Base-by-base conservation (phyloP, 2,113 vertebrate genomes). In the Holacanthus passer region DNA sequence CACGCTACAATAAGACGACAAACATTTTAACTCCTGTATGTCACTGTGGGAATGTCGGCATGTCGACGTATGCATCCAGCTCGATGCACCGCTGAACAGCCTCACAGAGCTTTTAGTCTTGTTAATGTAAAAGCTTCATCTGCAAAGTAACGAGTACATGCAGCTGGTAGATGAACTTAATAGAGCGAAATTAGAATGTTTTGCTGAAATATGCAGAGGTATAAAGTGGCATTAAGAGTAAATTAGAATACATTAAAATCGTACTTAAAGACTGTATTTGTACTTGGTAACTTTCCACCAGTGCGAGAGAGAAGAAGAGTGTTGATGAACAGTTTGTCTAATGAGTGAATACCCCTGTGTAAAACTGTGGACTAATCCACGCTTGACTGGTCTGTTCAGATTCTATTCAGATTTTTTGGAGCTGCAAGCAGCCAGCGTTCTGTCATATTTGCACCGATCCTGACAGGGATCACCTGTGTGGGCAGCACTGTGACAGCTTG, bases 391-490 rank as follows among this genome's bases (percentile, higher is more conserved):
- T 29, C 8, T 52, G 4, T 41, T 70, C 13, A 43, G 22, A 62
- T 60, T 29, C 55, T 58, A 32, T 60, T 73, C 5, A 17, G 56
- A 41, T 55, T 53, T 52, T 37, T 20, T 20, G 20, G 17, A 29
- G 22, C 41, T 60, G 29, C 47, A 53, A 63, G 50, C 48, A 43
- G 32, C 17, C 43, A 31, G 27, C 11, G 27, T 56, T 72, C 52
- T 39, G 43, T 31, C 11, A 58, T 29, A 64, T 72, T 65, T 48
- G 20, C 43, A 22, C 59, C 24, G 66, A 70, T 24, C 13, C 56
- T 27, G 31, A 50, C 43, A 76, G 77, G 53, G 60, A 56, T 85
- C 53, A 43, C 47, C 47, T 63, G 67, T 67, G 66, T 77, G 65
- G 66, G 60, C 41, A 29, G 52, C 67, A 43, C 52, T 19, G 66